Evolutionary conservation across 1,140 invertebrate genomes (phyloP).

Genomic region (Chymomyza costata): DNA sequence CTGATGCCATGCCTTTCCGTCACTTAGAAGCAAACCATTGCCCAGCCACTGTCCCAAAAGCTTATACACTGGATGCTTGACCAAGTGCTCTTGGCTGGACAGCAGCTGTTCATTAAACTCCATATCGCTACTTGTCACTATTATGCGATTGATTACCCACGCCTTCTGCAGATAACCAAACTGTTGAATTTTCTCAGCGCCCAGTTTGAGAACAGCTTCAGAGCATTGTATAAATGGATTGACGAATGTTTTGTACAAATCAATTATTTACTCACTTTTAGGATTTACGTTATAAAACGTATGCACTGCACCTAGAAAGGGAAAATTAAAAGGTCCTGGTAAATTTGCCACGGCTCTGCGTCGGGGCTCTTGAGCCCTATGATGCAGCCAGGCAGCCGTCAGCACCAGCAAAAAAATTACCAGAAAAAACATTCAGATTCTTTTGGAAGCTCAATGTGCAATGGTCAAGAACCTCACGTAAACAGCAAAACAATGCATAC

Average conservation of each 20-base stretch:
- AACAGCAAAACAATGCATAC: too few species aligned
- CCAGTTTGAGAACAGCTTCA: background rate
- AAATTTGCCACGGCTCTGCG: conserved; percentile 51
- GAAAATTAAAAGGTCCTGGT: conserved; percentile 42
- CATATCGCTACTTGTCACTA: conserved; percentile 67
- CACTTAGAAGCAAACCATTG: conserved; percentile 80
- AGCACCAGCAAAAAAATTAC: conserved; percentile 41
- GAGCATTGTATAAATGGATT: conserved; percentile 35
- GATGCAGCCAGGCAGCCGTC: conserved; percentile 21
- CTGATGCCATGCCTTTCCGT: conserved; percentile 54
- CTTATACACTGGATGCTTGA: conserved; percentile 66
- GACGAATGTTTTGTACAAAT: too few species aligned
- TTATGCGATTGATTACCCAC: conserved; percentile 77
- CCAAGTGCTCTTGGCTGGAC: conserved; percentile 49
- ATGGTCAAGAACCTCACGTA: too few species aligned
- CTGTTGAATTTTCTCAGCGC: conserved; percentile 42
- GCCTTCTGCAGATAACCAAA: conserved; percentile 80
- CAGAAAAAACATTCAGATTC: conserved; percentile 56
- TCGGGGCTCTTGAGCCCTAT: conserved; percentile 29
- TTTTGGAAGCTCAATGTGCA: too few species aligned
- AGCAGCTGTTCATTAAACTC: conserved; percentile 57
- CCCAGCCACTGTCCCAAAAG: conserved; percentile 79
- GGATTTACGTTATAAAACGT: conserved; percentile 28
- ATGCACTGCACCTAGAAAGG: conserved; percentile 42
- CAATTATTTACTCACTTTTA: conserved; percentile 48